Base-by-base conservation (phyloP, 92 coral and sea anemone genomes). In the Actinostola sp. region DNA sequence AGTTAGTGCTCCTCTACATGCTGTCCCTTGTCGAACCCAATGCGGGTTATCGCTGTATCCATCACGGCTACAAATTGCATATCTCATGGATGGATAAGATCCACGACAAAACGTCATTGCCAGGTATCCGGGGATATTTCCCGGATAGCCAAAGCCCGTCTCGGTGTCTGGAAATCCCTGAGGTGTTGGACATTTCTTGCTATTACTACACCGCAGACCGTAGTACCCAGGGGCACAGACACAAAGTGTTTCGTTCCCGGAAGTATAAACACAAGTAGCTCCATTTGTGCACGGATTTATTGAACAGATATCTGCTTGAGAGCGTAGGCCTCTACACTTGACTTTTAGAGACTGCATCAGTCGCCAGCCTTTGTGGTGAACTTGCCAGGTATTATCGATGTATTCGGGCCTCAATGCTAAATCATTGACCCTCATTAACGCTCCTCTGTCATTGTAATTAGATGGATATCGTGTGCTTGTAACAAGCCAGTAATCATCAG, bases 171-270 rank as follows among this genome's bases (percentile, higher is more conserved):
- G 34, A 27, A 31, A 24, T 28, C 58, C 58, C 19, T 25, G 7
- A 17, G 66, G 86, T 30, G 9, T 27, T 8, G 75, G 49, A 54
- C 95, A 89, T 44, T 57, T 42, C 33, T 77, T 77, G 44, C 49
- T 72, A 15, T 19, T 67, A 0, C 78, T 36, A 30, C 95, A 89
- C 10, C 49, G 57, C 39, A 20, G 44, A 13, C 95, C 95, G 8
- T 70, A 65, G 51, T 85, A 85, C 0, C 72, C 81, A 2, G 70
- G 27, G 27, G 78, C 13, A 35, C 95, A 89, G 29, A 85, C 64
- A 67, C 95, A 89, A 10, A 89, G 65, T 9, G 91, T 89, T 74
- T 89, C 95, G 42, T 89, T 85, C 42, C 95, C 95, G 70, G 88
- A 76, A 27, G 91, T 89, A 49, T 65, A 89, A 3, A 66, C 64